Percentiles rank a stretch among this genome's conserved stretches.
Evolutionary conservation across 1,140 invertebrate genomes (phyloP).

Genomic region (Bombus sibiricus): DNA sequence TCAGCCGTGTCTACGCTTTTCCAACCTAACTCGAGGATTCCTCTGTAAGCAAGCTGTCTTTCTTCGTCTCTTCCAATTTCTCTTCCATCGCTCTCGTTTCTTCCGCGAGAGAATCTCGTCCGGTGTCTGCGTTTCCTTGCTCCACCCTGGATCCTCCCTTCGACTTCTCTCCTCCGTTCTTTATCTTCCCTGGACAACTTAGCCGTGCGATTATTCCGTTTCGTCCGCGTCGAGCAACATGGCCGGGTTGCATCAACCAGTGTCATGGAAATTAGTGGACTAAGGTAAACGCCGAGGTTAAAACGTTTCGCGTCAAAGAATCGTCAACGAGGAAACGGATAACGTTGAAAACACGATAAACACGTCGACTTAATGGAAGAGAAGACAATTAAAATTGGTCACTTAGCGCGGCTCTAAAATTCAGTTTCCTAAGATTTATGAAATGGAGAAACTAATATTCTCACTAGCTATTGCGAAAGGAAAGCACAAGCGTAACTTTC

Average conservation of each 20-base stretch:
- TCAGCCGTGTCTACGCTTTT: conserved; percentile 62
- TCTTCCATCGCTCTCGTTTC: conserved; percentile 19
- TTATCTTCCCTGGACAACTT: background rate
- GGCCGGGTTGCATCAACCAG: conserved; percentile 50
- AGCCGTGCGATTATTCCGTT: conserved; percentile 43
- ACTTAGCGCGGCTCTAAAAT: background rate
- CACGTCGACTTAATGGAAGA: background rate
- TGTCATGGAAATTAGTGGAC: conserved; percentile 46
- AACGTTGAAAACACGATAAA: background rate
- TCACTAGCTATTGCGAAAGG: no score
- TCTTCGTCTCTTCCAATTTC: conserved; percentile 7
- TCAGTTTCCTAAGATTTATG: background rate
- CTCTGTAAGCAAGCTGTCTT: conserved; percentile 32
- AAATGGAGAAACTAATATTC: background rate
- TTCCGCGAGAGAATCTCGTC: conserved; percentile 13
- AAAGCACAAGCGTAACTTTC: background rate
- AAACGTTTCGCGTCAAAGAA: background rate
- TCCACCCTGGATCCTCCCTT: background rate
- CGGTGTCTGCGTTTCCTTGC: conserved; percentile 19
- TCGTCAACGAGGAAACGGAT: background rate
- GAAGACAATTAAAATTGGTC: conserved; percentile 2
- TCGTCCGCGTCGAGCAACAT: conserved; percentile 28
- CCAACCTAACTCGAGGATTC: conserved; percentile 60
- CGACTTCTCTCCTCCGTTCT: conserved; percentile 24
- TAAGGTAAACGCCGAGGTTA: conserved; percentile 21